phyloP scores from a whole-genome alignment of 1,140 invertebrate species.

The Calephelis nemesis region DNA sequence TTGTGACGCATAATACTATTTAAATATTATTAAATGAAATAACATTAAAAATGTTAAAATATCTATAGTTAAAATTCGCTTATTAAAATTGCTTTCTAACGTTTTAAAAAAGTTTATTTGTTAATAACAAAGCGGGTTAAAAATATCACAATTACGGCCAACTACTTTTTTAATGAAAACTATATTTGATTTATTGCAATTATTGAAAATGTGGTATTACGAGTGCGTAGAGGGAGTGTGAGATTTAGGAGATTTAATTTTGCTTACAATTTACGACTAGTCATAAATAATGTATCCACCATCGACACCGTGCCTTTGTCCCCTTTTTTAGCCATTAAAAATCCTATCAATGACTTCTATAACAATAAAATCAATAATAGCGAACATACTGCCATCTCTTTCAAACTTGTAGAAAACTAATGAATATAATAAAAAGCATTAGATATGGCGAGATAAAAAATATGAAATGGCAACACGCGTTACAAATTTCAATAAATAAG shows the following conservation, averaged over 20 bases:
- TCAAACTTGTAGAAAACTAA: conserved; percentile 30
- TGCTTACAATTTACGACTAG: conserved; percentile 64
- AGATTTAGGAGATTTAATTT: conserved; percentile 73
- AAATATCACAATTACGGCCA: not conserved
- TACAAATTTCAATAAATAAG: conserved; percentile 76
- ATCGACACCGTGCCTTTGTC: conserved; percentile 63
- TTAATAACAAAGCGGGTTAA: not conserved
- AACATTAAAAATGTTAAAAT: no score
- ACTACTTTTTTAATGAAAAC: conserved; percentile 4
- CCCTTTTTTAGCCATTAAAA: conserved; percentile 76
- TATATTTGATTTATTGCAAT: conserved; percentile 57
- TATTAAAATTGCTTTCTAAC: no score
- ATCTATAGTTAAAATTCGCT: no score
- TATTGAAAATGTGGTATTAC: conserved; percentile 37
- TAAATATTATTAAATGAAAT: no score
- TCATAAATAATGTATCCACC: conserved; percentile 66
- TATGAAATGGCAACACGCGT: conserved; percentile 56
- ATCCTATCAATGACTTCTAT: conserved; percentile 66
- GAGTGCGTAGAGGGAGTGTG: conserved; percentile 42
- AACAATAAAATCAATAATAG: conserved; percentile 56
- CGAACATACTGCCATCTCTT: conserved; percentile 39
- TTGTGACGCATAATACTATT: no score
- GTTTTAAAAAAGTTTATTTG: no score
- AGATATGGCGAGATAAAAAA: conserved; percentile 36
- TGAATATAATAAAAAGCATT: conserved; percentile 29